phyloP scores from a whole-genome alignment of 2,113 vertebrate species.

The Lipotes vexillifer region DNA sequence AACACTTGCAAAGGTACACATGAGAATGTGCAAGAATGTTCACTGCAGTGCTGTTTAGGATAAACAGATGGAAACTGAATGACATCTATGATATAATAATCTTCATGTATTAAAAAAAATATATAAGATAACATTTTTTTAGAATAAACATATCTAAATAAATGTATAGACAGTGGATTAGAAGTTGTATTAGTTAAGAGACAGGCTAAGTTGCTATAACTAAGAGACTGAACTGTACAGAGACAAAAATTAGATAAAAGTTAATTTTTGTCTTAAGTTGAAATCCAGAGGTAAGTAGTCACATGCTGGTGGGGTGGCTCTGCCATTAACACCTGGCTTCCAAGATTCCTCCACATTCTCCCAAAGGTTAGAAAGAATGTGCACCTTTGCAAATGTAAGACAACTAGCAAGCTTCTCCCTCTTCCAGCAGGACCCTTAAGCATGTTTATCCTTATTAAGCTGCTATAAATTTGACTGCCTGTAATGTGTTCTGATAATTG shows the following conservation, averaged over 20 bases:
- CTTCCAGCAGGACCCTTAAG: background rate
- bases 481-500: background rate
- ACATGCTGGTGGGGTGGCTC: background rate
- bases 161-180: background rate
- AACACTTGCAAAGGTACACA: background rate
- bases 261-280: background rate
- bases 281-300: background rate
- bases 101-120: background rate
- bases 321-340: background rate
- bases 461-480: background rate
- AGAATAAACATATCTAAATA: background rate
- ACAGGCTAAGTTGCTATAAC: background rate
- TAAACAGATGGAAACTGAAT: background rate
- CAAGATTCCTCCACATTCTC: background rate
- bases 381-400: background rate
- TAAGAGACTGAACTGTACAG: background rate
- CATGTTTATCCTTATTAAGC: background rate
- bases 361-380: background rate
- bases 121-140: background rate
- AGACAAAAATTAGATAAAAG: background rate
- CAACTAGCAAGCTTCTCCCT: background rate
- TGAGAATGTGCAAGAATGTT: background rate
- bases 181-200: background rate
- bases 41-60: background rate
- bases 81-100: background rate